Conservation (phyloP, 2,797 vertebrate genomes). For the Ibycter americanus region DNA sequence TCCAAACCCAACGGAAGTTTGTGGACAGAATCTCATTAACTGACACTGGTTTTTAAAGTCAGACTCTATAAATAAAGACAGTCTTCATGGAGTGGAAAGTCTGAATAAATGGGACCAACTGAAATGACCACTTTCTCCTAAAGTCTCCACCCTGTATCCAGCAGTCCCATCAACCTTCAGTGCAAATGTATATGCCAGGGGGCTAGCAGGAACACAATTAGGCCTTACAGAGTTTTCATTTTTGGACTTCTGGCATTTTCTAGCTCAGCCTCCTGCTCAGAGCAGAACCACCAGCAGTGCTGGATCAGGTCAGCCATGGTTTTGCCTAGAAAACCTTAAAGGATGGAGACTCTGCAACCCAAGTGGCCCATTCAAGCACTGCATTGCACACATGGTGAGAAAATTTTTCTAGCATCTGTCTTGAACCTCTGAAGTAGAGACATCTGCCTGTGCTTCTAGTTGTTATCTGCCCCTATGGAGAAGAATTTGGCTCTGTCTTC, state of each 20-base stretch:
- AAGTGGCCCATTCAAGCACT: background rate
- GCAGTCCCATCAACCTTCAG: background rate
- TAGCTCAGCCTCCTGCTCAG: background rate
- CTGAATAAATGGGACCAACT: background rate
- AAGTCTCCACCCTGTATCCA: background rate
- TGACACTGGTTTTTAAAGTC: background rate
- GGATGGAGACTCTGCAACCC: background rate
- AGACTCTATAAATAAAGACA: background rate
- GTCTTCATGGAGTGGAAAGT: background rate
- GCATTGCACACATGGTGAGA: background rate
- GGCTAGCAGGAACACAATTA: background rate
- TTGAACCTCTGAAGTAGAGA: background rate
- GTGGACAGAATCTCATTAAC: background rate
- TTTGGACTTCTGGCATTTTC: background rate
- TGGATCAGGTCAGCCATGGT: background rate
- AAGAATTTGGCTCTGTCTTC: background rate
- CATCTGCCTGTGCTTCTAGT: background rate
- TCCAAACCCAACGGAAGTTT: background rate
- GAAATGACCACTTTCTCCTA: background rate
- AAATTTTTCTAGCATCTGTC: background rate
- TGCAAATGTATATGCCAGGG: background rate
- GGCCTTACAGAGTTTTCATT: background rate
- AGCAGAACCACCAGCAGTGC: background rate
- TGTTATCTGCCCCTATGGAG: background rate
- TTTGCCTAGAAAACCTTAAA: background rate